These are phyloP conservation scores for Montipora cactus DNA, from an alignment of 64 coral and sea anemone species.

Conservation along the genomic window DNA sequence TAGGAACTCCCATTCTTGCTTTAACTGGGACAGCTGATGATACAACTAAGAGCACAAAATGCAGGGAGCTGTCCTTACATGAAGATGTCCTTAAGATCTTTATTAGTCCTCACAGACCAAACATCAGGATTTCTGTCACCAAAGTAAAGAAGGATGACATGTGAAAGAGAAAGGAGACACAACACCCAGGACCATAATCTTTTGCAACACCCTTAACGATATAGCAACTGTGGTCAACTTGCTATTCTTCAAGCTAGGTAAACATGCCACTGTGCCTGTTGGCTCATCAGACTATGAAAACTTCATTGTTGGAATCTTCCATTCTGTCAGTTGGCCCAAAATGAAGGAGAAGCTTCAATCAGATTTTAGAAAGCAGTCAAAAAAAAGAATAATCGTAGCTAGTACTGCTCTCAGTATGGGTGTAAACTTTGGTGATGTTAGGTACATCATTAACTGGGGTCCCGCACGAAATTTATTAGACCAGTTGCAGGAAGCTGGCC, in stretches of 20 bases:
- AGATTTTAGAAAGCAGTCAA: background rate
- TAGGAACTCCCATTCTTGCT: slow-evolving; percentile 11
- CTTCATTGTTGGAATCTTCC: slow-evolving; percentile 35
- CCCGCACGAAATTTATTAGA: slow-evolving; percentile 17
- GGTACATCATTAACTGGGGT: slow-evolving; percentile 50
- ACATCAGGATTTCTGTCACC: slow-evolving; percentile 15
- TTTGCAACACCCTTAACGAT: slow-evolving; percentile 56
- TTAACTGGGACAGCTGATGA: slow-evolving; percentile 38
- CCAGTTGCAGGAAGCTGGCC: slow-evolving; percentile 27
- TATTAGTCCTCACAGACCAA: slow-evolving; percentile 24
- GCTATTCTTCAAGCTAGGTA: slow-evolving; percentile 16
- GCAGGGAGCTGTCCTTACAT: slow-evolving; percentile 10
- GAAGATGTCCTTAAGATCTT: slow-evolving; percentile 5
- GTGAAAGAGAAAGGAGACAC: slow-evolving; percentile 27
- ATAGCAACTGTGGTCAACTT: slow-evolving; percentile 49
- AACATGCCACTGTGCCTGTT: slow-evolving; percentile 28
- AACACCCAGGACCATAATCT: slow-evolving; percentile 47
- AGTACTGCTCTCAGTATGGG: slow-evolving; percentile 53
- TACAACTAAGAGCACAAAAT: background rate
- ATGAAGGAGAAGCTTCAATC: background rate
- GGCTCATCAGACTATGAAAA: slow-evolving; percentile 10
- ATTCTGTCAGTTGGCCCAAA: slow-evolving; percentile 47
- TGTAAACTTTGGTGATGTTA: slow-evolving; percentile 26
- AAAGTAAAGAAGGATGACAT: slow-evolving; percentile 30
- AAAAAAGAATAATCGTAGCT: slow-evolving; percentile 27